A percentile compares a stretch with the other conserved stretches of the same genome.
phyloP scores from a whole-genome alignment of 2,888 invertebrate species.

The Luperina nickerlii region DNA sequence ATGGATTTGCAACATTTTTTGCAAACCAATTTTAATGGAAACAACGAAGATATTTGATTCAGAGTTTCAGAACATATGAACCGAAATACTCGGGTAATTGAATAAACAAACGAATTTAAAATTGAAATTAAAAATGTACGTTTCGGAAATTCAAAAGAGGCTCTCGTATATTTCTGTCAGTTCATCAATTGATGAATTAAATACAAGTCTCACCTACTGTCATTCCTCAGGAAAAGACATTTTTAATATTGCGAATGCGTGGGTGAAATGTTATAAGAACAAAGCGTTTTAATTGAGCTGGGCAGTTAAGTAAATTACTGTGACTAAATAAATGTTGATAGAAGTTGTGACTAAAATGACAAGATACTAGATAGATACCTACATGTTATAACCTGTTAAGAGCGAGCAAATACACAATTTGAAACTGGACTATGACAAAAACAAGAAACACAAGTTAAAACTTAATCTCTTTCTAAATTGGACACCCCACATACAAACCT shows the following conservation, averaged over 20 bases:
- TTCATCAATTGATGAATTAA: slow-evolving; percentile 36
- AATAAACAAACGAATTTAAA: slow-evolving; percentile 38
- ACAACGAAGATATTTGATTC: slow-evolving; percentile 55
- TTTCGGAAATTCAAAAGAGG: slow-evolving; percentile 26
- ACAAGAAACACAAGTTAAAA: slow-evolving; percentile 4
- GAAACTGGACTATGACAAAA: neutral
- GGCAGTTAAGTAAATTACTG: neutral
- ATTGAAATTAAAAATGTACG: slow-evolving; percentile 40
- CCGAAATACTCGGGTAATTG: slow-evolving; percentile 36
- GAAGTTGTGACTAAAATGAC: neutral
- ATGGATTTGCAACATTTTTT: slow-evolving; percentile 60
- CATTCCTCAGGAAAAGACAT: slow-evolving; percentile 2
- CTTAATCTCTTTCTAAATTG: slow-evolving; percentile 25
- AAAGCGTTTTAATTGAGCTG: neutral
- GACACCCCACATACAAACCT: slow-evolving; percentile 28
- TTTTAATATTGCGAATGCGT: slow-evolving; percentile 5
- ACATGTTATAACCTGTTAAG: neutral
- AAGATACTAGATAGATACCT: neutral
- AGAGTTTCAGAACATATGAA: slow-evolving; percentile 40
- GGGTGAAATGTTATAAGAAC: neutral
- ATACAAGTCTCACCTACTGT: slow-evolving; percentile 6
- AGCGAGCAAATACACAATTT: neutral
- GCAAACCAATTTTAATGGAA: slow-evolving; percentile 58
- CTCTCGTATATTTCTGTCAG: slow-evolving; percentile 20
- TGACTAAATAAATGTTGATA: neutral